Percentiles rank a stretch among this genome's conserved stretches.
These are phyloP conservation scores for Papilio demoleus DNA, from an alignment of 2,888 invertebrate genomes.

Conservation along the genomic window DNA sequence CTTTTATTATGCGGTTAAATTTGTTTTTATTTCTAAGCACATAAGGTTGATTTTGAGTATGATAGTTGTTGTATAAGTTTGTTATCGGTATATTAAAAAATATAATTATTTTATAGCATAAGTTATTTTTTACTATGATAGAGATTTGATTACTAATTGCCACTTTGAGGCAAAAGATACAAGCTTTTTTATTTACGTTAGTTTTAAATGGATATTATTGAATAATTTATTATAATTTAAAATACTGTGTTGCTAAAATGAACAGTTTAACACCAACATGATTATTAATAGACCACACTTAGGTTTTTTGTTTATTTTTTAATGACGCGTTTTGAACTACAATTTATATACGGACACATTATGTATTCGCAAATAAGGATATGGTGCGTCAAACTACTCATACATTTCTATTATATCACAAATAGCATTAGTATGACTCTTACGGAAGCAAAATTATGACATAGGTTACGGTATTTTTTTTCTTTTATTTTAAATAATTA, in stretches of 20 bases:
- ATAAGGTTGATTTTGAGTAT: constrained; percentile 49
- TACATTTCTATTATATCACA: constrained; percentile 14
- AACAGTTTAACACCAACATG: too few species aligned
- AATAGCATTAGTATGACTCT: not conserved
- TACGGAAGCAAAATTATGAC: not conserved
- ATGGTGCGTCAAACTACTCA: not conserved
- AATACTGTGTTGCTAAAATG: too few species aligned
- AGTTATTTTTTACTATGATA: too few species aligned
- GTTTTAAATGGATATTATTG: too few species aligned
- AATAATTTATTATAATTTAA: too few species aligned
- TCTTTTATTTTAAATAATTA: not conserved
- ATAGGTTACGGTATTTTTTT: not conserved
- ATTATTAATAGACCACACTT: too few species aligned
- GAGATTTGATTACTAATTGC: too few species aligned
- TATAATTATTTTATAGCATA: too few species aligned
- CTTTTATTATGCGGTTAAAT: constrained; percentile 42
- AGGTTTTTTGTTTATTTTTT: too few species aligned
- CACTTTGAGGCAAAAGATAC: too few species aligned
- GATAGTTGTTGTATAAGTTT: constrained; percentile 40
- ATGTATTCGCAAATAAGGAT: constrained; percentile 24
- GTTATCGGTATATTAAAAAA: constrained; percentile 65
- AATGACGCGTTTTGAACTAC: constrained; percentile 23
- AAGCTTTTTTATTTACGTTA: too few species aligned
- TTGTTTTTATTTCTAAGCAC: constrained; percentile 36
- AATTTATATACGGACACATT: constrained; percentile 26